A percentile compares a stretch with the other conserved stretches of the same genome.
Evolutionary conservation across 2,888 invertebrate genomes (phyloP).

Genomic region (Cataglyphis altisquamis): DNA sequence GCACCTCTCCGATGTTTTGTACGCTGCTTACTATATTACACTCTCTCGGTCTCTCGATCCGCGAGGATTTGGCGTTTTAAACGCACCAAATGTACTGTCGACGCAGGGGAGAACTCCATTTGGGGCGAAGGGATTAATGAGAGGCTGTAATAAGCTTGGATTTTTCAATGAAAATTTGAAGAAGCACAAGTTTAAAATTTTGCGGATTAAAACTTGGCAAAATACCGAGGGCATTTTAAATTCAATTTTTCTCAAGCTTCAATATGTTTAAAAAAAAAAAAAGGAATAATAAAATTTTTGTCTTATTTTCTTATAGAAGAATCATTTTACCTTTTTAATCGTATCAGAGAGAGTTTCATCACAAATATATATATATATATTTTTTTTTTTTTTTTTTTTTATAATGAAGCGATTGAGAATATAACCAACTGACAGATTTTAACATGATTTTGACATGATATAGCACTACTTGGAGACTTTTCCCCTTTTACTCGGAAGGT

Average conservation of each 20-base stretch:
- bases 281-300: too few relatives aligned
- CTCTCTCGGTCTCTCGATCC: background rate
- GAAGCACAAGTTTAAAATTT: slow-evolving; percentile 7
- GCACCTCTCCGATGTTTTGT: slow-evolving; percentile 3
- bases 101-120: background rate
- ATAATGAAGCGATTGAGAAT: background rate
- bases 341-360: too few relatives aligned
- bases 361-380: too few relatives aligned
- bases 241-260: too few relatives aligned
- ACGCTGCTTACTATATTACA: background rate
- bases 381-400: background rate
- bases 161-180: background rate
- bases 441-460: background rate
- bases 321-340: background rate
- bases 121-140: slow-evolving; percentile 13
- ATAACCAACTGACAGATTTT: background rate
- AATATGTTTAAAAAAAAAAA: background rate
- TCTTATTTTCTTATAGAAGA: background rate
- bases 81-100: slow-evolving; percentile 8
- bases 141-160: slow-evolving; percentile 3
- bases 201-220: background rate
- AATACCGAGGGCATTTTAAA: background rate
- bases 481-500: background rate
- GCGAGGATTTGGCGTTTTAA: slow-evolving; percentile 36
- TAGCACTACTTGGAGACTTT: background rate